Base-by-base conservation (phyloP, 1,140 invertebrate species). In the Drosophila sulfurigaster region DNA sequence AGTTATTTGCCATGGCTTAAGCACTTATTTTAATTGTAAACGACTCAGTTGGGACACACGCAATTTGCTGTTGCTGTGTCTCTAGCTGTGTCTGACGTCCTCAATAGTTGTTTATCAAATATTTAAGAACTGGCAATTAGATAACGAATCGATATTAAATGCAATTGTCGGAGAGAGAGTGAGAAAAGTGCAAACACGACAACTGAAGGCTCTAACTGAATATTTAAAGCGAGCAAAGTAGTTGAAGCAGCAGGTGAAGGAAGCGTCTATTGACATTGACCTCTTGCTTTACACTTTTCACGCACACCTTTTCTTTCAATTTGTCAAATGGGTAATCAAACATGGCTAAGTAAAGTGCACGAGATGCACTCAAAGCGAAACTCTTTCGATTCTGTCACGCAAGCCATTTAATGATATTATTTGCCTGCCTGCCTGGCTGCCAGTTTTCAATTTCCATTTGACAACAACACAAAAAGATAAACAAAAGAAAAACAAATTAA, bases 121-220 rank as follows among this genome's bases (percentile, higher is more conserved):
- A 65, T 73, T 35, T 57, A 74, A 59, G 35, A 60, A 35, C 25
- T 52, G 6, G 54, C 67, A 66, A 70, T 75, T 78, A 51, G 56
- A 63, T 51, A 68, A 72, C 64, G 62, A 86, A 81, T 86, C 82
- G 69, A 85, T 83, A 77, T 43, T 20, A 13, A 49, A 58, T 63
- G 67, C 63, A 71, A 71, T 66, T 30, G 30, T 35, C 20, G 2
- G 11, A 65, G 59, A 72, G 49, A 15, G 41, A 25, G 11, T 2
- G n/a, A 0, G 8, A 13, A 32, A 41, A 25, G 60, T 66, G 32
- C 45, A 59, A 67, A 72, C 35, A 66, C 48, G 70, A 41, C 49
- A 56, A 54, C n/a, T 48, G 11, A 8, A 35, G 35, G 20, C 35
- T 48, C 16, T 38, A 35, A 2, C 10, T 68, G 38, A 54, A 74